Evolutionary conservation across 2,797 vertebrate species (phyloP).

Genomic region (Botia kubotai): DNA sequence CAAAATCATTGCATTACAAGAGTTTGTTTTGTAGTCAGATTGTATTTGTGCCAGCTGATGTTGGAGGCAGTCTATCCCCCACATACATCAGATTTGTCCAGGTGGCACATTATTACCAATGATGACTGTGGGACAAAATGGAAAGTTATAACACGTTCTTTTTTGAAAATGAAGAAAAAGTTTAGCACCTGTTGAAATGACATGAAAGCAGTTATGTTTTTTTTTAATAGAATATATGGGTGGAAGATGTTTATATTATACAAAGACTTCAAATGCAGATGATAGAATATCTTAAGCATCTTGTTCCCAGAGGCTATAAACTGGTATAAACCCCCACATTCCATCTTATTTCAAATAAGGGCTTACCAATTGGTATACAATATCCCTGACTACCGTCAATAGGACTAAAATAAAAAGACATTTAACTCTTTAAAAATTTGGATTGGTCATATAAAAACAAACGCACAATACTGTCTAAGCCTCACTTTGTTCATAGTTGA

Average conservation of each 20-base stretch:
- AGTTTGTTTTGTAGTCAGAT: conserved; percentile 19
- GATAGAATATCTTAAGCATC: conserved; percentile 13
- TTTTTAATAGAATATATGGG: conserved; percentile 5
- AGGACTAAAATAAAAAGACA: background rate
- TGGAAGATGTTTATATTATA: background rate
- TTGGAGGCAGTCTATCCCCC: background rate
- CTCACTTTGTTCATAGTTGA: background rate
- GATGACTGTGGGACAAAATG: background rate
- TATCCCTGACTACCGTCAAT: background rate
- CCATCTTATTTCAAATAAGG: background rate
- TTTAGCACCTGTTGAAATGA: background rate
- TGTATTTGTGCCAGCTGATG: background rate
- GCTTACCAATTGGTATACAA: background rate
- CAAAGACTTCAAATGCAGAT: conserved; percentile 10
- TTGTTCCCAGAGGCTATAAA: conserved; percentile 14
- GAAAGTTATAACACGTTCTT: background rate
- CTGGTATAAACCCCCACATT: conserved; percentile 23
- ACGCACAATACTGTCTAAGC: background rate
- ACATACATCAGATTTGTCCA: conserved; percentile 6
- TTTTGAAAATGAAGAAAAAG: background rate
- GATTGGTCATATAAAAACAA: background rate
- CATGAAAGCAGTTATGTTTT: conserved; percentile 9
- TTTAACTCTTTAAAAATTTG: background rate
- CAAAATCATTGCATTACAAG: conserved; percentile 5
- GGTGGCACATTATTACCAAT: background rate